Percentiles rank a stretch among this genome's conserved stretches.
These are phyloP conservation scores for Hyperopisus bebe DNA, from an alignment of 2,113 vertebrate genomes.

Conservation along the genomic window DNA sequence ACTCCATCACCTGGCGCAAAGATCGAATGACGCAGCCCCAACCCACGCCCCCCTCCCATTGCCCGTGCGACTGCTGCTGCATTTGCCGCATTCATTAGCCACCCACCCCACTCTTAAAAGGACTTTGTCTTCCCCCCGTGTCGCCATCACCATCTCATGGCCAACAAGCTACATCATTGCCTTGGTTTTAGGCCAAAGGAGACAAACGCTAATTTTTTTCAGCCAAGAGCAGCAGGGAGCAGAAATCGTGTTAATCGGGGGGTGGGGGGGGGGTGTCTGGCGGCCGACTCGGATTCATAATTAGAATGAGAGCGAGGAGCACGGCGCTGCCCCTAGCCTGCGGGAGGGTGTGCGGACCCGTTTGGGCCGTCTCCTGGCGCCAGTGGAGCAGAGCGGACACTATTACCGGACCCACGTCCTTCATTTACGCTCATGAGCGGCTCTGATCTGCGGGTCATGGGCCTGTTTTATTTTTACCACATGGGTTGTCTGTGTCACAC, in stretches of 20 bases:
- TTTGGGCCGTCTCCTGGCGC: not conserved
- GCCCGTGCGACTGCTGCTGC: not conserved
- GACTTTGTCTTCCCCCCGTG: not conserved
- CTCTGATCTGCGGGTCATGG: not conserved
- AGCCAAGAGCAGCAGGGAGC: not conserved
- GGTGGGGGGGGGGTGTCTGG: not conserved
- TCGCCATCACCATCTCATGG: not conserved
- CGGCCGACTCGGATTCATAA: not conserved
- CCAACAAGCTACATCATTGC: not conserved
- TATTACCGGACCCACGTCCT: not conserved
- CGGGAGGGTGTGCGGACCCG: not conserved
- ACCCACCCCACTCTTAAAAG: not conserved
- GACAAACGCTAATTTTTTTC: not conserved
- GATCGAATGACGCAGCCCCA: not conserved
- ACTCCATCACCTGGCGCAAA: not conserved
- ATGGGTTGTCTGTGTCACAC: not conserved
- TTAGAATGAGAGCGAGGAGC: not conserved
- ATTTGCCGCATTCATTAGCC: not conserved
- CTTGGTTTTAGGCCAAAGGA: constrained; percentile 3
- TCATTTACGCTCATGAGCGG: not conserved
- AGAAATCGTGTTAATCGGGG: not conserved
- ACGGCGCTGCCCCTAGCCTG: not conserved
- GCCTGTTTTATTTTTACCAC: not conserved
- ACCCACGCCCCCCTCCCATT: not conserved
- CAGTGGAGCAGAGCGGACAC: not conserved